Base-by-base conservation (phyloP, 2,113 vertebrate species). In the Peucedramus taeniatus region DNA sequence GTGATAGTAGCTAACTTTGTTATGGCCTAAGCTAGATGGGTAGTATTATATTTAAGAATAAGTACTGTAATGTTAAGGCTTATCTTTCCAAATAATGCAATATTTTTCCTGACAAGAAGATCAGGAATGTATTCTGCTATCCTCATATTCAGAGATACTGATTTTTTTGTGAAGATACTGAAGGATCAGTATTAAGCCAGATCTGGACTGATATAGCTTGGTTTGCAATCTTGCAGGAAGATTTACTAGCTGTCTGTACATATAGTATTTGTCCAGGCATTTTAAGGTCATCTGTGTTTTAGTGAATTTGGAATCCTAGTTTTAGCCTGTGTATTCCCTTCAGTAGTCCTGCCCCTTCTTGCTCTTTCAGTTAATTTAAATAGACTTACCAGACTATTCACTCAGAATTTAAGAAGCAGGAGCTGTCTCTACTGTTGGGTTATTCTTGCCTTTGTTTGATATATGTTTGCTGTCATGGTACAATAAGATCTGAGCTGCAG, bases 381-480 rank as follows among this genome's bases (percentile, higher is more conserved):
- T 85, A 81, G 79, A 94, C 1, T 37, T 94, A 61, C 28, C 42
- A 87, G 66, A 37, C 26, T 87, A 37, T 78, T 92, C 88, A 88
- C 53, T 51, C 63, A 95, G 49, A 96, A 82, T 66, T 80, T 83
- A 90, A 72, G 96, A 87, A 75, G 65, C 54, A 96, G 83, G 86
- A 86, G 57, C 91, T 89, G 78, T 96, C 79, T 96, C 31, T 97
- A 82, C 49, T 92, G 22, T 31, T 96, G 76, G 45, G 63, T 94
- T 97, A 85, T 96, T 97, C 86, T 97, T 97, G 90, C n/a, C 44
- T 97, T 89, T 19, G 1, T 86, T 96, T 97, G 93, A 98, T 96
- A 82, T 96, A 97, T 98, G 96, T 96, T 98, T 97, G 91, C 75
- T 98, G 89, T 97, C 93, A 76, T 94, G 63, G 50, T 78, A 97